Evolutionary conservation across 2,888 invertebrate species (phyloP), one percentile per base, ranked within the genome.

Genomic region (Drosophila paramelanica): DNA sequence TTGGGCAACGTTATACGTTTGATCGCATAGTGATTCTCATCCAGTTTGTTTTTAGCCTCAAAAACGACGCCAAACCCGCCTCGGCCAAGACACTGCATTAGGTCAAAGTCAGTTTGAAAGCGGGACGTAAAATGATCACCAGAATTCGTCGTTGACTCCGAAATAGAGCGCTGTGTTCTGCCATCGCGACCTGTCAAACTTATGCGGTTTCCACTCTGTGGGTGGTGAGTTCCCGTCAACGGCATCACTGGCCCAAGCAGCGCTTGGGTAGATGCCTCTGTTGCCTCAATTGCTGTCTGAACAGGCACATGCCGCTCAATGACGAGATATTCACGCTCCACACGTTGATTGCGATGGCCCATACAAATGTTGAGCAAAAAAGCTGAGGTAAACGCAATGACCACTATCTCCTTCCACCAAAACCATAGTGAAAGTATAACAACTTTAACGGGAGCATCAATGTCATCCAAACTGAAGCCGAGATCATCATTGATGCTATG

Each of bases 21-120:
- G 0, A 99, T 96, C 6, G 99, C 99, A 92, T 99, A 99, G 67
- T 95, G 95, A 80, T 97, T 96, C 87, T 98, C 97, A 90, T 99
- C 99, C 61, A 98, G 95, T 91, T 97, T 97, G 91, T 99, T 98
- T 90, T 95, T 95, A 0, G 97, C 98, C 91, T 98, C 97, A 91
- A 99, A 99, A 0, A 99, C 99, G 2, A 99, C 96, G 0, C 99
- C 99, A 92, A 98, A 99, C 0, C 99, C 99, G 20, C 99, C 99
- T 81, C 94, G 95, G 0, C 98, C 98, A 14, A 98, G 93, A 78
- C 97, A 96, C 70, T 95, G 93, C 33, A 98, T 93, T 27, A 96
- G 95, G 49, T 96, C 95, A 92, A 98, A 99, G 91, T 98, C 98
- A 1, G 94, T 95, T 73, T 95, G 93, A 91, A 97, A 99, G 47